These are phyloP conservation scores for Chionomys nivalis DNA, from an alignment of 2,113 vertebrate genomes.

Conservation along the genomic window DNA sequence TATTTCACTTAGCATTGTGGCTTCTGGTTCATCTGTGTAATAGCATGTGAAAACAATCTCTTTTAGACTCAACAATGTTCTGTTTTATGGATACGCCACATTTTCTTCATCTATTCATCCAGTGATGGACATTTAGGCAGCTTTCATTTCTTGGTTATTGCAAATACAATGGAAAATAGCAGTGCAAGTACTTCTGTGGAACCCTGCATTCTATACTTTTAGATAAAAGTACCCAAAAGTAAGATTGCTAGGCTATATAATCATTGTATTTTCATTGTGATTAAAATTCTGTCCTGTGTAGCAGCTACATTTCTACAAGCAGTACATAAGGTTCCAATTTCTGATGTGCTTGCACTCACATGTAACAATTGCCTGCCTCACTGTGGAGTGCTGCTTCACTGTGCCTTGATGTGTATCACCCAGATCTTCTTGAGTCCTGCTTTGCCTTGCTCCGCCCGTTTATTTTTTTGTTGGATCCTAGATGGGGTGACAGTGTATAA, in stretches of 20 bases:
- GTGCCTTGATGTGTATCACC: background rate
- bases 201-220: background rate
- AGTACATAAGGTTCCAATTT: background rate
- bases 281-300: background rate
- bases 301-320: background rate
- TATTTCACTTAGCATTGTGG: background rate
- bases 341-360: background rate
- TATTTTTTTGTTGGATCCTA: background rate
- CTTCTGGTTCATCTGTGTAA: background rate
- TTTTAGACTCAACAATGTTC: background rate
- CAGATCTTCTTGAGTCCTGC: background rate
- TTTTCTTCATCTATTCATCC: background rate
- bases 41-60: background rate
- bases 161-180: background rate
- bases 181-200: background rate
- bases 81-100: background rate
- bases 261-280: background rate
- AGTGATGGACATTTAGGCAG: background rate
- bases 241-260: background rate
- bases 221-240: background rate
- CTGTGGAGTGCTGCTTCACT: background rate
- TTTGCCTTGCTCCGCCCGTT: background rate
- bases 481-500: constrained; percentile 26
- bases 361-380: background rate
- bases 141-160: background rate